These are phyloP conservation scores for Dicyrtomina minuta DNA, from an alignment of 2,888 invertebrate genomes.

Conservation along the genomic window DNA sequence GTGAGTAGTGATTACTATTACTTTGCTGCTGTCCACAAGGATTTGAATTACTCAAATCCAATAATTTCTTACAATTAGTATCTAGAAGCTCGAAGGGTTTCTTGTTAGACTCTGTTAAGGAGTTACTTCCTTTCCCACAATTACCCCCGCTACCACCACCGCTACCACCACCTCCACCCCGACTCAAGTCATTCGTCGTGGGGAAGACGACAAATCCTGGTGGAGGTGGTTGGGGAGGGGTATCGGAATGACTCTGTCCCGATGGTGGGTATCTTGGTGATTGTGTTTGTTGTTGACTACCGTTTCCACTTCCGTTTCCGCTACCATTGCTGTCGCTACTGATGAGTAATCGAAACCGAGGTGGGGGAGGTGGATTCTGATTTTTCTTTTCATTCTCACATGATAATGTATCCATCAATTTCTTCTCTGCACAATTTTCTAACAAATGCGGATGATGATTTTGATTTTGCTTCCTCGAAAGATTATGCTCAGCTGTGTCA, in stretches of 20 bases:
- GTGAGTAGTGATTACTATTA: slow-evolving; percentile 40
- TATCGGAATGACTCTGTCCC: slow-evolving; percentile 39
- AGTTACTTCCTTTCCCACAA: slow-evolving; percentile 6
- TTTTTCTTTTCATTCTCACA: slow-evolving; percentile 21
- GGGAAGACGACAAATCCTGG: slow-evolving; percentile 16
- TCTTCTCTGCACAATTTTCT: slow-evolving; percentile 37
- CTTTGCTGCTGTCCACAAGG: slow-evolving; percentile 27
- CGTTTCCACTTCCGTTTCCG: slow-evolving; percentile 18
- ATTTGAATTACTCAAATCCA: slow-evolving; percentile 44
- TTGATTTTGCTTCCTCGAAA: background rate
- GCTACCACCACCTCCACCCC: no score
- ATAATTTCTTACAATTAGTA: slow-evolving; percentile 38
- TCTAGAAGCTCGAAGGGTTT: slow-evolving; percentile 50
- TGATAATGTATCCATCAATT: slow-evolving; percentile 41
- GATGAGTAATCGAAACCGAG: slow-evolving; percentile 34
- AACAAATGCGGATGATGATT: slow-evolving; percentile 12
- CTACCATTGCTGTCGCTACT: background rate
- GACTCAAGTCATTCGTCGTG: slow-evolving; percentile 26
- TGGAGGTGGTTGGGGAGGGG: slow-evolving; percentile 2
- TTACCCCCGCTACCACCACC: no score
- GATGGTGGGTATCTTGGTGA: slow-evolving; percentile 38
- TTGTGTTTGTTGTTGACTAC: slow-evolving; percentile 20
- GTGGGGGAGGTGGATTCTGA: slow-evolving; percentile 41
- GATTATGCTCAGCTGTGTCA: slow-evolving; percentile 19
- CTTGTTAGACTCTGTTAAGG: no score